Evolutionary conservation across 2,113 vertebrate genomes (phyloP).

Genomic region (Anhinga anhinga): DNA sequence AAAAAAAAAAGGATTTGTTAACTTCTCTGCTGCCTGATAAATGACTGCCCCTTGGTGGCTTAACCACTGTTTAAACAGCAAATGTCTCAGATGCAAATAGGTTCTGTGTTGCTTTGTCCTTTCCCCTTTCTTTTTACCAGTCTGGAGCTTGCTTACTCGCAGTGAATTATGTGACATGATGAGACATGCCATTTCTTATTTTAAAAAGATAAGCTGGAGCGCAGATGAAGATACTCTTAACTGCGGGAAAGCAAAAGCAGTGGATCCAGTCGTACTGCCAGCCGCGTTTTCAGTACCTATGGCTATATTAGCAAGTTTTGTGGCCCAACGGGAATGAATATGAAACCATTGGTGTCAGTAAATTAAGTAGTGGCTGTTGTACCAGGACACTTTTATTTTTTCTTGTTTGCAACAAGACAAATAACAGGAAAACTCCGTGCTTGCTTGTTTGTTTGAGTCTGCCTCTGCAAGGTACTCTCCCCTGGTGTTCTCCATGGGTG

Average conservation of each 20-base stretch:
- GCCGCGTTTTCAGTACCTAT: background rate
- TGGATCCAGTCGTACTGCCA: background rate
- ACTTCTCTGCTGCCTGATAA: background rate
- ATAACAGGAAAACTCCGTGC: background rate
- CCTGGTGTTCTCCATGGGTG: background rate
- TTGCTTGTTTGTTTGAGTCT: background rate
- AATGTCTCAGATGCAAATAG: background rate
- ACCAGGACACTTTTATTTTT: background rate
- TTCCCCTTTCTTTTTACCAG: background rate
- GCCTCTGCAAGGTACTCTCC: background rate
- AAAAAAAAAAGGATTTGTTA: background rate
- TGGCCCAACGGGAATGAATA: background rate
- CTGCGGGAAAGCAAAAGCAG: background rate
- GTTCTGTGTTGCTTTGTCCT: background rate
- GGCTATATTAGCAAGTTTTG: background rate
- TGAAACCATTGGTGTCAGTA: background rate
- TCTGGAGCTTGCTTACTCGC: background rate
- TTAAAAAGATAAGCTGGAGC: background rate
- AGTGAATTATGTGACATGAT: background rate
- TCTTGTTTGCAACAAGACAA: background rate
- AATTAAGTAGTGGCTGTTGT: background rate
- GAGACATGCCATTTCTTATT: background rate
- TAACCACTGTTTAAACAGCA: rapidly evolving
- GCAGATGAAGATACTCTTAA: background rate
- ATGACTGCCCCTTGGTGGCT: background rate